These are phyloP conservation scores for Panagrolaimus sp. DNA, from an alignment of 1,140 invertebrate genomes.

Conservation along the genomic window DNA sequence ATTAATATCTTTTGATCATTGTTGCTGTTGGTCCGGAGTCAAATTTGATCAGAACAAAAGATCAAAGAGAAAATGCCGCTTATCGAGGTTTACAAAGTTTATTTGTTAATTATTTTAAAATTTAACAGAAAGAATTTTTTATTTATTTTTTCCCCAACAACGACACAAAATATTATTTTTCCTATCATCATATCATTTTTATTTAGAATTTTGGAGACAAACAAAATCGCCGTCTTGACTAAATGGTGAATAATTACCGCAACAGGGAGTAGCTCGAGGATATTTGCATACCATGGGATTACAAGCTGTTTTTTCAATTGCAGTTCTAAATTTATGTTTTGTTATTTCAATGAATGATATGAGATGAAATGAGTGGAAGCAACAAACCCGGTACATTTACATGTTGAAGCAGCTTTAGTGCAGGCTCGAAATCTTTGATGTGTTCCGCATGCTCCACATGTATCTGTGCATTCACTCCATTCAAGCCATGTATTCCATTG, in stretches of 20 bases:
- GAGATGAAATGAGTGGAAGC: no score
- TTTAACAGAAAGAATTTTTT: no score
- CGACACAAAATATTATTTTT: no score
- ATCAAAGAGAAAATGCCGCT: no score
- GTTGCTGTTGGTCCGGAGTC: no score
- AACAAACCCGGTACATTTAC: background rate
- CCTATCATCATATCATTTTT: no score
- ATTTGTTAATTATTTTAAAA: no score
- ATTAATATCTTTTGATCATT: no score
- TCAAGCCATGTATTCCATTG: slow-evolving; percentile 32
- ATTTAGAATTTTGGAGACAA: slow-evolving; percentile 3
- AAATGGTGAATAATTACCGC: slow-evolving; percentile 15
- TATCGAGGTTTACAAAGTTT: no score
- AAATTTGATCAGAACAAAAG: no score
- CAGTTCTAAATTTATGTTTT: background rate
- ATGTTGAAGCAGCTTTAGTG: background rate
- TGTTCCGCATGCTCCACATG: slow-evolving; percentile 28
- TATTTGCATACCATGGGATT: slow-evolving; percentile 27
- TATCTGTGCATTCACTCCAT: slow-evolving; percentile 25
- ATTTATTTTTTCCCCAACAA: no score
- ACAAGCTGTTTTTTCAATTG: slow-evolving; percentile 28
- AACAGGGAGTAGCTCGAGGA: slow-evolving; percentile 20
- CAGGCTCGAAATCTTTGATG: slow-evolving; percentile 31
- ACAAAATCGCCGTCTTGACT: slow-evolving; percentile 24
- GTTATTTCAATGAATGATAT: no score